Percentiles rank a stretch among this genome's conserved stretches.
These are phyloP conservation scores for Cosmopolites sordidus DNA, from an alignment of 2,888 invertebrate genomes.

Conservation along the genomic window DNA sequence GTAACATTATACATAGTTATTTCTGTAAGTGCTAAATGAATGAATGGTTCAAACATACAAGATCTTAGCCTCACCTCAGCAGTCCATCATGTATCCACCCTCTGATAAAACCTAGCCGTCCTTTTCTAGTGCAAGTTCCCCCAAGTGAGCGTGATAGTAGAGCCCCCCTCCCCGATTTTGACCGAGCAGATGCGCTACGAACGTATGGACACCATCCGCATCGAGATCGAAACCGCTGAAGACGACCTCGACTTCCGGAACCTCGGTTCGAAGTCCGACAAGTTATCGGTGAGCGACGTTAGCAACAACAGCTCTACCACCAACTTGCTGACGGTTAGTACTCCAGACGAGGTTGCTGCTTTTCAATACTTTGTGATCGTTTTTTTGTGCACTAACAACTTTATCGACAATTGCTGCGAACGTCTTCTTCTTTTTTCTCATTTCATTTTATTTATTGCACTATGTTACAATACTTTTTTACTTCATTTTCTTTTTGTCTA, in stretches of 20 bases:
- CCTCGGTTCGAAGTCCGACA: conserved; percentile 41
- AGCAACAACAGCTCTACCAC: conserved; percentile 54
- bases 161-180: conserved; percentile 69
- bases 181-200: conserved; percentile 50
- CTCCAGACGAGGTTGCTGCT: conserved; percentile 16
- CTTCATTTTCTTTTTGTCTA: too few species aligned
- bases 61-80: too few species aligned
- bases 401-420: background rate
- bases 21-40: too few species aligned
- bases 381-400: conserved; percentile 9
- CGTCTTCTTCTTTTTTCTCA: background rate
- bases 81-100: conserved; percentile 1
- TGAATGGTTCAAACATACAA: too few species aligned
- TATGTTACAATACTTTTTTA: too few species aligned
- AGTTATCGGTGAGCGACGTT: conserved; percentile 42
- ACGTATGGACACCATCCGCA: conserved; percentile 40
- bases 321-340: conserved; percentile 51
- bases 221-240: conserved; percentile 42
- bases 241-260: conserved; percentile 40
- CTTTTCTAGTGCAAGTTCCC: conserved; percentile 50
- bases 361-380: conserved; percentile 15
- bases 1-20: too few species aligned
- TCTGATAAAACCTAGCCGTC: conserved; percentile 20
- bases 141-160: conserved; percentile 68
- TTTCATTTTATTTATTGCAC: background rate